These are phyloP conservation scores for Amyelois transitella DNA, from an alignment of 1,140 invertebrate genomes.

Conservation along the genomic window DNA sequence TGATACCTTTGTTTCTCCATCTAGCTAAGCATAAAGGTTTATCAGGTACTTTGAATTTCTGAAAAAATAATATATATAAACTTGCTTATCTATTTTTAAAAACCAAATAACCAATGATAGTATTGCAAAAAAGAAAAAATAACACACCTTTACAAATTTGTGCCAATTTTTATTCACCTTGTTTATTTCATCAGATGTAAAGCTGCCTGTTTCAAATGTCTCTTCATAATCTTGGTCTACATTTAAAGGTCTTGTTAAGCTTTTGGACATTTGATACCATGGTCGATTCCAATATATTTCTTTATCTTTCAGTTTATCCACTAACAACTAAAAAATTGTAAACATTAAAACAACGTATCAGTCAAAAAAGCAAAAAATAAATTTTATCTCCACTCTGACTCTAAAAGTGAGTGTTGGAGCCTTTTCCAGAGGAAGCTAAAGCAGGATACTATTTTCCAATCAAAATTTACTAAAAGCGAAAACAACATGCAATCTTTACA, in stretches of 20 bases:
- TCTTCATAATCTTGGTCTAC: constrained; percentile 10
- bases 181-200: constrained; percentile 28
- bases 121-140: too few species aligned
- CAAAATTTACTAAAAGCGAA: constrained; percentile 6
- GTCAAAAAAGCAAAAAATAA: too few species aligned
- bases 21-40: constrained; percentile 43
- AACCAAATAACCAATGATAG: too few species aligned
- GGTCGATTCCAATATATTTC: constrained; percentile 36
- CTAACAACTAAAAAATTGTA: constrained; percentile 22
- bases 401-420: too few species aligned
- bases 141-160: constrained; percentile 30
- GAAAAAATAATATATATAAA: not conserved
- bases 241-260: constrained; percentile 29
- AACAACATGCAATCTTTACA: not conserved
- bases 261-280: constrained; percentile 37
- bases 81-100: not conserved
- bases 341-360: not conserved
- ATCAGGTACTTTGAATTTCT: constrained; percentile 40
- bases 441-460: too few species aligned
- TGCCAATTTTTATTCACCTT: constrained; percentile 35
- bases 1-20: constrained; percentile 41
- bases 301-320: constrained; percentile 23
- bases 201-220: constrained; percentile 8
- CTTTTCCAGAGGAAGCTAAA: too few species aligned
- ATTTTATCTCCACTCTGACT: too few species aligned